A percentile compares a stretch with the other conserved stretches of the same genome.
Conservation (phyloP, 37 sponge, comb jelly and placozoan species). For the Eunapius fragilis region DNA sequence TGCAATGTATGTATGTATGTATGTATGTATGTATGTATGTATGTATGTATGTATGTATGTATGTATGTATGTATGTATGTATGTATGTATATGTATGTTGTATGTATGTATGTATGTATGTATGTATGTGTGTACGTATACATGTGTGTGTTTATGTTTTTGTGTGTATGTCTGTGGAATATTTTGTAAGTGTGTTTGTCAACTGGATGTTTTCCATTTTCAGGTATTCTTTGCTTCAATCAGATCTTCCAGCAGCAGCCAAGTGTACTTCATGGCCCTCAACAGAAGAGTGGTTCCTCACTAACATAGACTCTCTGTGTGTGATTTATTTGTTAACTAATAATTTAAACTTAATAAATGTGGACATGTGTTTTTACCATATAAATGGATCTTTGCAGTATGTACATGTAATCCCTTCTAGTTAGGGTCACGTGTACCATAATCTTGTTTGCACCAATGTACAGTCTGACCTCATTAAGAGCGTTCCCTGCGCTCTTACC, state of each 20-base stretch:
- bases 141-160: too few relatives aligned
- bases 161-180: background rate
- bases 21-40: too few relatives aligned
- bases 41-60: slow-evolving; percentile 32
- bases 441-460: too few relatives aligned
- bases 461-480: too few relatives aligned
- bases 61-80: too few relatives aligned
- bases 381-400: background rate
- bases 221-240: slow-evolving; percentile 97
- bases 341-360: background rate
- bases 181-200: too few relatives aligned
- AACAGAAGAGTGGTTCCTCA: slow-evolving; percentile 72
- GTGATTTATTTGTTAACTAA: background rate
- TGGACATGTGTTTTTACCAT: background rate
- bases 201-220: background rate
- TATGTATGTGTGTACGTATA: background rate
- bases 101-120: too few relatives aligned
- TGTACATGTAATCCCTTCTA: too few relatives aligned
- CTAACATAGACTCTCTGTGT: background rate
- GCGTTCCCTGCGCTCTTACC: too few relatives aligned
- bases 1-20: too few relatives aligned
- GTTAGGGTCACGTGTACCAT: too few relatives aligned
- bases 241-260: slow-evolving; percentile 80
- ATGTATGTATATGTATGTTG: background rate
- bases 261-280: slow-evolving; percentile 97